These are phyloP conservation scores for Rhagonycha lutea DNA, from an alignment of 2,888 invertebrate genomes.

Conservation along the genomic window DNA sequence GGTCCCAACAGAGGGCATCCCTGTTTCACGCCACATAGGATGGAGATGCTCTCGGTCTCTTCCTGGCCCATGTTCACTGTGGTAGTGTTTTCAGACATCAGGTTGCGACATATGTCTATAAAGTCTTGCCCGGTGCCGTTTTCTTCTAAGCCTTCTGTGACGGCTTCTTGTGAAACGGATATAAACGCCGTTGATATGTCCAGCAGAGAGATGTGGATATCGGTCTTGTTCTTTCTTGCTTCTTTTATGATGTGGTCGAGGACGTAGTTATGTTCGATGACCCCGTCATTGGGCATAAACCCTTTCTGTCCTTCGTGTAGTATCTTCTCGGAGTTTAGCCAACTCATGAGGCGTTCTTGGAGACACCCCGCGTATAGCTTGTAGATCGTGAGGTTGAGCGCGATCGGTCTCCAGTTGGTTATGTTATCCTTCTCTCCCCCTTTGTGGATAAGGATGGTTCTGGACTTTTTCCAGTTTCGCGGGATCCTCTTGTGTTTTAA, in stretches of 20 bases:
- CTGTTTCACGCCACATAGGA: background rate
- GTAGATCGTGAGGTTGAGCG: background rate
- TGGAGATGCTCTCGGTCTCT: background rate
- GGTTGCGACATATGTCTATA: background rate
- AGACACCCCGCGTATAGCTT: too few species aligned
- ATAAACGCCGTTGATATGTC: background rate
- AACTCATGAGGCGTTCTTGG: background rate
- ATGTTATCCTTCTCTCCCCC: background rate
- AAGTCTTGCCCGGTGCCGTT: too few species aligned
- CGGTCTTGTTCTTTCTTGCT: background rate
- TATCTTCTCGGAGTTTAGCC: background rate
- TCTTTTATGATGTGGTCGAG: background rate
- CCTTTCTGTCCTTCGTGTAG: background rate
- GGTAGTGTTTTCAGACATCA: too few species aligned
- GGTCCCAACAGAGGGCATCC: background rate
- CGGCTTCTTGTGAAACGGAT: background rate
- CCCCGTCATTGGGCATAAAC: background rate
- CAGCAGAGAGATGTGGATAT: background rate
- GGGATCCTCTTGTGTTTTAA: too few species aligned
- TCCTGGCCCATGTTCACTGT: background rate
- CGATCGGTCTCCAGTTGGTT: background rate
- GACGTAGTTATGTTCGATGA: background rate
- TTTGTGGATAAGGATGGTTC: background rate
- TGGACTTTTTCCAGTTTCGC: too few species aligned
- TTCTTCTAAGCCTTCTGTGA: too few species aligned